Percentiles rank a stretch among this genome's conserved stretches.
These are phyloP conservation scores for Pocillopora damicornis DNA, from an alignment of 64 coral and sea anemone species.

Conservation along the genomic window DNA sequence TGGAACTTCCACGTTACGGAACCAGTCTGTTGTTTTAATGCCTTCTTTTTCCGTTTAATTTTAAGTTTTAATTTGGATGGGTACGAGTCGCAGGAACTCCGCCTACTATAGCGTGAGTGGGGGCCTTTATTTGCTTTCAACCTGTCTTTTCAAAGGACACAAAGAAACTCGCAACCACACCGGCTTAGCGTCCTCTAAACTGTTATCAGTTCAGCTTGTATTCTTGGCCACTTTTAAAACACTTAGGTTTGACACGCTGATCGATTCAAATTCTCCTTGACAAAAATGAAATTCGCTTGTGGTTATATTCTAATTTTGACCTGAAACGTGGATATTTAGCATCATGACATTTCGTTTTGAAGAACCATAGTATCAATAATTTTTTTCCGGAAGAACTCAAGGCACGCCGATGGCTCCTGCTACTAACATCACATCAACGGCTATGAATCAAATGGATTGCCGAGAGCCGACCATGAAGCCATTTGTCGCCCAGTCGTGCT, in stretches of 20 bases:
- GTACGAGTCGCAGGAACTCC: background rate
- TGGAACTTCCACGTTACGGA: background rate
- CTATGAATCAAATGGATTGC: slow-evolving; percentile 10
- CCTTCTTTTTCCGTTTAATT: background rate
- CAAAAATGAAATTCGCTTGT: no score
- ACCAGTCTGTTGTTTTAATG: background rate
- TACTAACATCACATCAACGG: background rate
- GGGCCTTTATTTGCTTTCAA: background rate
- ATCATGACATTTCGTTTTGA: no score
- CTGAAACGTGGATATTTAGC: background rate
- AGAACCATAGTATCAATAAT: no score
- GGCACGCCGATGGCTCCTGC: background rate
- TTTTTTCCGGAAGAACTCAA: background rate
- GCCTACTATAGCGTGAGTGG: background rate
- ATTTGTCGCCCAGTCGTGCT: slow-evolving; percentile 56
- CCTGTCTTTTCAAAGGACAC: slow-evolving; percentile 14
- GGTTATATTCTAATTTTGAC: no score
- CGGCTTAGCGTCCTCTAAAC: background rate
- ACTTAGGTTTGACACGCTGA: background rate
- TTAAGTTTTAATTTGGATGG: background rate
- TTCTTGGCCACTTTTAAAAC: background rate
- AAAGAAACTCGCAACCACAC: background rate
- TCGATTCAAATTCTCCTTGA: no score
- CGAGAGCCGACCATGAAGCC: slow-evolving; percentile 27
- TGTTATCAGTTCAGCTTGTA: background rate